Evolutionary conservation across 2,888 invertebrate species (phyloP), one percentile per base, ranked within the genome.

Genomic region (Melinaea menophilus): DNA sequence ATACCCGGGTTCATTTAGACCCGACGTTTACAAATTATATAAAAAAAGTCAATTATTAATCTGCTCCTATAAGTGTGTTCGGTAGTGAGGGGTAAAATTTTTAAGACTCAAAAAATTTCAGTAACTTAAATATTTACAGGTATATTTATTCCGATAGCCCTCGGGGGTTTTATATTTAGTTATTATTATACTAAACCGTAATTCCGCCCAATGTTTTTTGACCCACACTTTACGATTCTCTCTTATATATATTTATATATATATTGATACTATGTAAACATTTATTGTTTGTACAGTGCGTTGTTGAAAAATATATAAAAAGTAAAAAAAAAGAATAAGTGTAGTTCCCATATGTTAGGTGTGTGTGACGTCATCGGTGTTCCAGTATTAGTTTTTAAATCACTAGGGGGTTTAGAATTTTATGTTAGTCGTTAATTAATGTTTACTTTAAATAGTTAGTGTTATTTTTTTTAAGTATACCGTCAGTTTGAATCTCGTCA

Each of bases 361-460:
- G 70, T 78, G 79, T 81, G 83, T 86, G 78, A 78, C 81, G 83
- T 83, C 75, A 67, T 84, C 73, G 77, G 78, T 85, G 78, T 84
- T 79, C 79, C 85, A 88, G 87, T 88, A 87, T 88, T 89, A 85
- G 85, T 84, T 85, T 22, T 83, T 84, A 86, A 87, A 86, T 86
- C 80, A 79, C 74, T 87, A 87, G 87, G 79, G 79, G 83, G 22
- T 22, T 85, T 86, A 85, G 81, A 81, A 22, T 75, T 83, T 88
- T 88, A 86, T 87, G 84, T 88, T 88, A 88, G 88, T 84, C 75
- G 85, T 87, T 88, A 86, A 84, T 86, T 88, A 85, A 80, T 87
- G 79, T 86, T 85, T 88, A 88, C 79, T 74, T 85, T 80, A 79
- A 73, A 79, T 79, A 81, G 75, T 75, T 84, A 85, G 84, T 69